Evolutionary conservation across 2,888 invertebrate species (phyloP), one percentile per base, ranked within the genome.

Genomic region (Latrodectus elegans): DNA sequence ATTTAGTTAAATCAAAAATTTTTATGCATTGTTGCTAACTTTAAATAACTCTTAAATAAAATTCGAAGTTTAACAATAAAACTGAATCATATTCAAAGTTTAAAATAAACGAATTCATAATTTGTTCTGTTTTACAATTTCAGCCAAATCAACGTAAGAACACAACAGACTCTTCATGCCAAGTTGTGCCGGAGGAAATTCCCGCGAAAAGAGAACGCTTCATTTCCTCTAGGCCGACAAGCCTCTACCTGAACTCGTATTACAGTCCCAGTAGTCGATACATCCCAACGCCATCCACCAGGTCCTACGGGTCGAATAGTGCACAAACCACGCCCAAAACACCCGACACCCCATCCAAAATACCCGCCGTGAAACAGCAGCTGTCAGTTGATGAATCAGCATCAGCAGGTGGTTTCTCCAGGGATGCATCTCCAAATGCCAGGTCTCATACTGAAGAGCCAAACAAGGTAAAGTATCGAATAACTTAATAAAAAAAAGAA

Each of bases 401-500:
- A 0, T 88, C 88, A n/a, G 53, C 82, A 8, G 88, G 88, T 9
- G 82, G 88, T 9, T 89, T 89, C 38, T 88, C 89, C 0, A 81
- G 89, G 52, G 89, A 89, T 71, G 84, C 84, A 12, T 89, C 89
- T 8, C 89, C 89, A 0, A 89, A 89, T 55, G 88, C 83, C 8
- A 76, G 80, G 17, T 38, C 70, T 8, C 72, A 70, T 38, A 15
- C 77, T 0, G 88, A 84, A 17, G 75, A 64, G 26, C 84, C 80
- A 4, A 88, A 88, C 22, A 88, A 88, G 22, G 88, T 88, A 71
- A 60, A 6, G n/a, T 11, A 4, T 60, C n/a, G 60, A 1, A 22
- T 22, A 22, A 22, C 22, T 22, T 22, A 22, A 22, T 22, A 22
- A 22, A 22, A 22, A 55, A 55, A 55, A 55, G 55, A 55, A 55